These are phyloP conservation scores for Antigone vipio DNA, from an alignment of 2,113 vertebrate genomes.

Conservation along the genomic window DNA sequence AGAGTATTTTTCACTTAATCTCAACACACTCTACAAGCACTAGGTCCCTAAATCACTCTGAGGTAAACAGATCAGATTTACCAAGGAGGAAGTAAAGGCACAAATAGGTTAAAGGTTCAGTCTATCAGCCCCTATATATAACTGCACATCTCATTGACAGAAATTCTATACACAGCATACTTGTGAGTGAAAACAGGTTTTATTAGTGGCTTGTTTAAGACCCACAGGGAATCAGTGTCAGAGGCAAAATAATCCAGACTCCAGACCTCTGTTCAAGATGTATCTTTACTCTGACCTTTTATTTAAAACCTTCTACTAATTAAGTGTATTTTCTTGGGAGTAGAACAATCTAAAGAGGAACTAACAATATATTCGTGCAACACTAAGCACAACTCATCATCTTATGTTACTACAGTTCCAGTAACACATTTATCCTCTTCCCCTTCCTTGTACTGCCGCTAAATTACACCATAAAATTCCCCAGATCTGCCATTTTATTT, in stretches of 20 bases:
- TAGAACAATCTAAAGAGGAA: background rate
- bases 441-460: background rate
- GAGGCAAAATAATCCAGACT: background rate
- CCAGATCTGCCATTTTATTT: background rate
- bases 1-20: background rate
- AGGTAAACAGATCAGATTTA: background rate
- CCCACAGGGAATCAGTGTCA: background rate
- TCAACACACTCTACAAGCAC: background rate
- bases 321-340: background rate
- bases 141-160: background rate
- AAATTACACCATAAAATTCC: background rate
- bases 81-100: background rate
- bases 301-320: background rate
- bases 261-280: background rate
- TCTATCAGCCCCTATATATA: background rate
- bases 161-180: background rate
- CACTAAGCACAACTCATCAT: background rate
- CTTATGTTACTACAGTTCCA: background rate
- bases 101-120: background rate
- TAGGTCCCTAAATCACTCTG: background rate
- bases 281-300: background rate
- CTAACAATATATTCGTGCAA: background rate
- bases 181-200: background rate
- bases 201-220: background rate
- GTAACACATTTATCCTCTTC: background rate